Base-by-base conservation (phyloP, 37 sponge, comb jelly and placozoan species). In the Petrosia ficiformis region DNA sequence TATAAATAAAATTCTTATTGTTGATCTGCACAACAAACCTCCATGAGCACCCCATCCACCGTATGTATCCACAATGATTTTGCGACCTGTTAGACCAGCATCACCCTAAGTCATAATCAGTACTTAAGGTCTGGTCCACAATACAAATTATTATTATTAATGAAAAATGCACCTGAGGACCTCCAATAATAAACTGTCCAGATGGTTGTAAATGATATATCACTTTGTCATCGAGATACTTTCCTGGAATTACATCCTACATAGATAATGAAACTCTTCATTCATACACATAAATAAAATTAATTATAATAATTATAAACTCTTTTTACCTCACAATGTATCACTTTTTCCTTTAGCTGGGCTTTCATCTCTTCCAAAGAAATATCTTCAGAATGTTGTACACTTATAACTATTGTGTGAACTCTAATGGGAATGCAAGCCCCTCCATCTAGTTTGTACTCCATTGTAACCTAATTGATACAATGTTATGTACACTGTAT, bases 1-100 rank as follows among this genome's bases (percentile, higher is more conserved):
- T n/a, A n/a, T n/a, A n/a, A n/a, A n/a, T n/a, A n/a, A n/a, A n/a
- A n/a, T n/a, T n/a, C n/a, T n/a, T n/a, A n/a, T n/a, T n/a, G n/a
- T n/a, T n/a, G n/a, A n/a, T n/a, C n/a, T n/a, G n/a, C n/a, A n/a
- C n/a, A n/a, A n/a, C n/a, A n/a, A n/a, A n/a, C 63, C 96, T 5
- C 96, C 96, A 79, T 95, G 96, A 31, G 87, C 92, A 22, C 92
- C 96, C 92, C 92, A 92, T 11, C 96, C 96, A 29, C 96, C 96
- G 67, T 95, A 95, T 1, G 96, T 92, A 77, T 95, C 96, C 19
- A 95, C 96, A 26, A 95, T 92, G 41, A 95, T 95, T 87, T 95
- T 95, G 44, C 96, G 80, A 26, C 96, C 96, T 21, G 96, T 95
- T 78, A 95, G 72, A 43, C 96, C 96, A 76, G 96, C 92, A 79